Evolutionary conservation across 2,113 vertebrate species (phyloP).

Genomic region (Arenaria interpres): DNA sequence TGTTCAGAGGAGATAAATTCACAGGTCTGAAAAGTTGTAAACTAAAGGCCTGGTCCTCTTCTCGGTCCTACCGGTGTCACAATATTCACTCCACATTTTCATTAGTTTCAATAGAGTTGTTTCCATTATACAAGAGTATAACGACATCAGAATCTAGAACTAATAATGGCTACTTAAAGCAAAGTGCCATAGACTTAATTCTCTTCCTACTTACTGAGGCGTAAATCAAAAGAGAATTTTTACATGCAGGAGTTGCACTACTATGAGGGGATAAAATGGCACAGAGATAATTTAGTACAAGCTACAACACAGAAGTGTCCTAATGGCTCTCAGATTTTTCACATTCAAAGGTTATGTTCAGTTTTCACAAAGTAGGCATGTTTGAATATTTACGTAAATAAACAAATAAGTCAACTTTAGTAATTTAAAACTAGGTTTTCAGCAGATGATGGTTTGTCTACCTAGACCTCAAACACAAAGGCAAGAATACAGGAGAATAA

Average conservation of each 20-base stretch:
- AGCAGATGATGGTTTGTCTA: background rate
- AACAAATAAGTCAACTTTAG: background rate
- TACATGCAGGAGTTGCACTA: background rate
- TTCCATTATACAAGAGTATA: background rate
- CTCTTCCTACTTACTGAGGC: background rate
- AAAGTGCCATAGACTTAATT: background rate
- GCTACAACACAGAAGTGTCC: background rate
- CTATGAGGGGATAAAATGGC: background rate
- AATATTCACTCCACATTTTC: background rate
- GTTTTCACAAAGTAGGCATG: background rate
- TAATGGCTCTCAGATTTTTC: background rate
- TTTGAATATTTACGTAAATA: background rate
- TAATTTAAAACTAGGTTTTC: background rate
- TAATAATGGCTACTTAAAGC: background rate
- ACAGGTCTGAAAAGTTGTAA: constrained; percentile 44
- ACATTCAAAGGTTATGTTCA: background rate
- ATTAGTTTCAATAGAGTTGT: background rate
- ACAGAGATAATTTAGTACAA: background rate
- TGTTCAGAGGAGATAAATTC: background rate
- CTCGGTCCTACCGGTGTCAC: background rate
- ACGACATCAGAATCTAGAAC: background rate
- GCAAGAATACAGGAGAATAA: background rate
- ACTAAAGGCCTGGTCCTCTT: background rate
- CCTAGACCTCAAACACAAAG: background rate
- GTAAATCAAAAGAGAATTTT: background rate